These are phyloP conservation scores for Otocyon megalotis DNA, from an alignment of 2,113 vertebrate species.

Conservation along the genomic window DNA sequence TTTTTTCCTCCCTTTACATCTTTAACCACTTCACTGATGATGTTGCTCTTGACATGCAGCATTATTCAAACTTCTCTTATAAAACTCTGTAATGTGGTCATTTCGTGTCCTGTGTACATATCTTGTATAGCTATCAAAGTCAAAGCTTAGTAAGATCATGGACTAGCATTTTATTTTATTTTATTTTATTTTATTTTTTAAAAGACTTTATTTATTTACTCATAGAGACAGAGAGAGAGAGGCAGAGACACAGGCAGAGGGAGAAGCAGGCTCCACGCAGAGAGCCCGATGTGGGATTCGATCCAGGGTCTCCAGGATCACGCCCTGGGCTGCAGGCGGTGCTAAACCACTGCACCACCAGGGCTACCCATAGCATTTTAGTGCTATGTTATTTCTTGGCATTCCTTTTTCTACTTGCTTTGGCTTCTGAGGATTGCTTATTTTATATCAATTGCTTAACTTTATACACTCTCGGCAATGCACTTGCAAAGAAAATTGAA, in stretches of 20 bases:
- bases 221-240: too few relatives aligned
- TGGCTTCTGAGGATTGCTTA: not conserved
- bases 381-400: not conserved
- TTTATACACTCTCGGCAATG: too few relatives aligned
- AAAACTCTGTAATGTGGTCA: not conserved
- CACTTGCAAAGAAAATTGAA: constrained; percentile 1
- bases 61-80: not conserved
- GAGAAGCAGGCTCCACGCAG: too few relatives aligned
- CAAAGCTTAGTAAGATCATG: not conserved
- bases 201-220: too few relatives aligned
- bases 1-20: not conserved
- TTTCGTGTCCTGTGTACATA: not conserved
- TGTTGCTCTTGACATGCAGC: not conserved
- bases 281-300: too few relatives aligned
- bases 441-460: not conserved
- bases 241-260: too few relatives aligned
- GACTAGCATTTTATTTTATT: too few relatives aligned
- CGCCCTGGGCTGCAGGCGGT: too few relatives aligned
- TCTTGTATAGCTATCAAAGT: not conserved
- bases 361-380: too few relatives aligned
- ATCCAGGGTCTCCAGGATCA: too few relatives aligned
- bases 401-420: not conserved
- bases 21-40: not conserved
- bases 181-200: too few relatives aligned
- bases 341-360: too few relatives aligned